Percentiles rank a stretch among this genome's conserved stretches.
Conservation (phyloP, 2,113 vertebrate genomes). For the Platichthys flesus region DNA sequence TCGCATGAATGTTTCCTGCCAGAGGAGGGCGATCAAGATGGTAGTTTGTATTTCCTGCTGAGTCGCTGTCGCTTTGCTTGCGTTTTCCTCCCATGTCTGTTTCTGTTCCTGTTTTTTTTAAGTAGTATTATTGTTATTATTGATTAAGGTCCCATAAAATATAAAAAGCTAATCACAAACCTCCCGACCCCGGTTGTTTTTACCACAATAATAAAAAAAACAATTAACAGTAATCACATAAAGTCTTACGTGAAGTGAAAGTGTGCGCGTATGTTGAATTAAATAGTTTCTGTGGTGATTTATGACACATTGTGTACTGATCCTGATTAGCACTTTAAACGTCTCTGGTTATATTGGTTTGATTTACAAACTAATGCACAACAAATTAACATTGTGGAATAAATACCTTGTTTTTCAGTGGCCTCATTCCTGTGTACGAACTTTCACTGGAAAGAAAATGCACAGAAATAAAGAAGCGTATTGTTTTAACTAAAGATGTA, state of each 20-base stretch:
- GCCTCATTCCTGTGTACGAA: conserved; percentile 26
- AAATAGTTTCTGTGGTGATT: conserved; percentile 36
- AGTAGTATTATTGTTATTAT: neutral
- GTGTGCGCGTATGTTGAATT: conserved; percentile 36
- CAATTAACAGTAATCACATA: conserved; percentile 62
- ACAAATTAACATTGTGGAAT: conserved; percentile 64
- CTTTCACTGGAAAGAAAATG: neutral
- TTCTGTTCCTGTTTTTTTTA: conserved; percentile 12
- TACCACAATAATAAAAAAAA: conserved; percentile 19
- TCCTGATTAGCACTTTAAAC: conserved; percentile 33
- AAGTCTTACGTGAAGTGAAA: conserved; percentile 33
- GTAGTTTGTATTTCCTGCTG: conserved; percentile 79
- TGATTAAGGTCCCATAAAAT: conserved; percentile 28
- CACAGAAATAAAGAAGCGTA: neutral
- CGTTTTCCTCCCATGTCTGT: conserved; percentile 52
- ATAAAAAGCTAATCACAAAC: conserved; percentile 59
- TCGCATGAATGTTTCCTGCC: conserved; percentile 78
- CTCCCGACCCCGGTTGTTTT: conserved; percentile 28
- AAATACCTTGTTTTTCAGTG: conserved; percentile 12
- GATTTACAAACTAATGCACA: conserved; percentile 72
- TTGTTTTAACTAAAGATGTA: too few species aligned
- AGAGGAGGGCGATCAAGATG: conserved; percentile 82
- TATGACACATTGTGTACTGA: conserved; percentile 38
- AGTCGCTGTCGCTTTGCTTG: conserved; percentile 69
- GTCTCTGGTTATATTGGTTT: conserved; percentile 37